phyloP scores from a whole-genome alignment of 2,888 invertebrate species.

The Mimachlamys varia region DNA sequence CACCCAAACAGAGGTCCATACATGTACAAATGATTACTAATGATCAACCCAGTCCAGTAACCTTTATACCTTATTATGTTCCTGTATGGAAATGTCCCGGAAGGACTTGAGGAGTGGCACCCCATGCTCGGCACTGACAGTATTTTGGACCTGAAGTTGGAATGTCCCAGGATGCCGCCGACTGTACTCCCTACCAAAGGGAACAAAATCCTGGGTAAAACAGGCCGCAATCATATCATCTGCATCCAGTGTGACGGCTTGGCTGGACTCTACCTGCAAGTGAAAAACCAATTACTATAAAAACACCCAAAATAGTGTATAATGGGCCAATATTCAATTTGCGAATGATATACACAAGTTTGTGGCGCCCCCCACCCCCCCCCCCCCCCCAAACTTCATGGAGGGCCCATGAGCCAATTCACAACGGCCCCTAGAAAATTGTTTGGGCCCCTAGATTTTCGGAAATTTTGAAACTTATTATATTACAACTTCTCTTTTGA shows the following conservation, averaged over 20 bases:
- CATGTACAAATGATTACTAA: too few relatives aligned
- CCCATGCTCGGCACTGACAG: conserved; percentile 70
- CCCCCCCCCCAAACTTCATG: too few relatives aligned
- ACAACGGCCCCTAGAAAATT: too few relatives aligned
- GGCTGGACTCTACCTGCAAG: conserved; percentile 4
- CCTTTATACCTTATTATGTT: conserved; percentile 62
- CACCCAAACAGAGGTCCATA: too few relatives aligned
- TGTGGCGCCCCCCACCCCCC: too few relatives aligned
- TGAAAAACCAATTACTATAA: background rate
- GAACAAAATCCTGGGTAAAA: conserved; percentile 78
- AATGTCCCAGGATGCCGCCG: conserved; percentile 76
- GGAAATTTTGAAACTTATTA: too few relatives aligned
- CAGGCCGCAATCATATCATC: conserved; percentile 78
- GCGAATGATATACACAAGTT: too few relatives aligned
- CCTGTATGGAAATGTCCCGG: conserved; percentile 74
- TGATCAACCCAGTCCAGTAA: background rate
- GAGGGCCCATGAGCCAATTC: too few relatives aligned
- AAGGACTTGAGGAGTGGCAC: conserved; percentile 75
- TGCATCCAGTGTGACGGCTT: conserved; percentile 73
- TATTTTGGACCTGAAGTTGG: conserved; percentile 73
- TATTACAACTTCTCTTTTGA: too few relatives aligned
- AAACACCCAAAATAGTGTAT: too few relatives aligned
- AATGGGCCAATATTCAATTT: too few relatives aligned
- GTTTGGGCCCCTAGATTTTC: too few relatives aligned
- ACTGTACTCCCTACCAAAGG: conserved; percentile 75